phyloP scores from a whole-genome alignment of 2,797 vertebrate genomes.

The Oreortyx pictus region DNA sequence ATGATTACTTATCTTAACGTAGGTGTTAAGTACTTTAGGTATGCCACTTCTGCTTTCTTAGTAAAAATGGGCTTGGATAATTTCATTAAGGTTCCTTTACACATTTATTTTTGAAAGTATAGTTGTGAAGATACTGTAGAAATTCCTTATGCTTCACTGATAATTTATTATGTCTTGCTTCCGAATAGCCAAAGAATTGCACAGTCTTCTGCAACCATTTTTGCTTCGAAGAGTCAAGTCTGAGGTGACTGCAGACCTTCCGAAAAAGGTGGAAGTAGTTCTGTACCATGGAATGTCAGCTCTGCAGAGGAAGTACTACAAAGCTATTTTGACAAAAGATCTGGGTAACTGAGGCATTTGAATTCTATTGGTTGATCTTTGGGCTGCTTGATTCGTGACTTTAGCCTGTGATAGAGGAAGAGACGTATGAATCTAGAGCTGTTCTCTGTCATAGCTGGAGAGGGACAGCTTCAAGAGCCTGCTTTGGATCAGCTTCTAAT shows the following conservation, averaged over 20 bases:
- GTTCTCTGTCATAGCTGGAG: not conserved
- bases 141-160: not conserved
- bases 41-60: not conserved
- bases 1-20: not conserved
- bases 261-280: constrained; percentile 90
- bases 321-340: constrained; percentile 90
- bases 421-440: not conserved
- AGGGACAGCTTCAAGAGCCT: not conserved
- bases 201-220: constrained; percentile 89
- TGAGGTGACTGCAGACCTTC: constrained; percentile 89
- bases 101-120: not conserved
- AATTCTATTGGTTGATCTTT: not conserved
- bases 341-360: constrained; percentile 78
- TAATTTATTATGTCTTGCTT: not conserved
- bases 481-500: not conserved
- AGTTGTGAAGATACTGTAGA: not conserved
- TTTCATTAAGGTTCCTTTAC: not conserved
- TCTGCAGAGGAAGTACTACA: constrained; percentile 92
- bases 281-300: constrained; percentile 93
- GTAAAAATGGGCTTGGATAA: not conserved
- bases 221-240: constrained; percentile 91
- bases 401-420: not conserved
- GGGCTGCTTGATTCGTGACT: not conserved
- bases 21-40: not conserved
- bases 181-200: constrained; percentile 85